Conservation (phyloP, 1,140 invertebrate genomes). For the Drosophila mojavensis region DNA sequence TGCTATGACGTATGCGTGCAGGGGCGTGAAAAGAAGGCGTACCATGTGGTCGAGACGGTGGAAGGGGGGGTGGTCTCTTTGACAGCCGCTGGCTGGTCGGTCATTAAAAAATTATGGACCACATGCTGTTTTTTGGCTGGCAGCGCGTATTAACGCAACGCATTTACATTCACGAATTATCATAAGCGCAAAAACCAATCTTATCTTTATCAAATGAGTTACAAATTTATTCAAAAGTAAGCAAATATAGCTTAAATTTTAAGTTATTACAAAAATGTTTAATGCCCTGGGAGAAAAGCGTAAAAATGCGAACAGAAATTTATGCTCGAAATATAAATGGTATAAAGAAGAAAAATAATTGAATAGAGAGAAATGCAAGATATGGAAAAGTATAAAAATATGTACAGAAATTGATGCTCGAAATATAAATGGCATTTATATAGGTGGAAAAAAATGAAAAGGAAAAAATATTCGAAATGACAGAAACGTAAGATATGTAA, state of each 20-base stretch:
- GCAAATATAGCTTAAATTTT: neutral
- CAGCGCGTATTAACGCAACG: conserved; percentile 17
- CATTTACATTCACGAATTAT: conserved; percentile 12
- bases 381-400: neutral
- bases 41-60: neutral
- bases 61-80: conserved; percentile 3
- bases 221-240: neutral
- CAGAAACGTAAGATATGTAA: too few relatives aligned
- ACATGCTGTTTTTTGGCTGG: conserved; percentile 55
- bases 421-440: too few relatives aligned
- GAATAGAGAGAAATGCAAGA: neutral
- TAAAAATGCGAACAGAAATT: too few relatives aligned
- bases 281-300: neutral
- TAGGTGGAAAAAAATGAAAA: too few relatives aligned
- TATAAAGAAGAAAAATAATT: conserved; percentile 13
- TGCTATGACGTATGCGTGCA: conserved; percentile 68
- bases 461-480: too few relatives aligned
- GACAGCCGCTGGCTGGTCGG: conserved; percentile 47
- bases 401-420: too few relatives aligned
- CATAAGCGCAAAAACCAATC: neutral
- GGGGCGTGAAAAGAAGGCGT: neutral
- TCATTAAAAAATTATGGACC: conserved; percentile 77
- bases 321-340: neutral
- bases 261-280: neutral
- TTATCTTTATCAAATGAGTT: neutral